phyloP scores from a whole-genome alignment of 1,140 invertebrate genomes.

The Cylas formicarius region DNA sequence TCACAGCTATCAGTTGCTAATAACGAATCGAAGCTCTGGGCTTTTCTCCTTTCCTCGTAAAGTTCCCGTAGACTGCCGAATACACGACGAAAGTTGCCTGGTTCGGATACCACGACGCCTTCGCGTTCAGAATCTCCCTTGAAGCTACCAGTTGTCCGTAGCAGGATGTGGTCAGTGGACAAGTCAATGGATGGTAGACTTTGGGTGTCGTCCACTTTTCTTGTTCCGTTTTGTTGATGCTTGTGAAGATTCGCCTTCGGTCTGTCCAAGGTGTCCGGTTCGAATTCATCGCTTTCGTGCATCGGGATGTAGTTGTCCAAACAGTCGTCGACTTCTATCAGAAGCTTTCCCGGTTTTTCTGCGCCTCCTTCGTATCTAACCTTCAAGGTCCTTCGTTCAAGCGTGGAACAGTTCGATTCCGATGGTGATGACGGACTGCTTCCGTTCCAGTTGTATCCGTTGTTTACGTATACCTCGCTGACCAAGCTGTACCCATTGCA shows the following conservation, averaged over 20 bases:
- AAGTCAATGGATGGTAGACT: too few species aligned
- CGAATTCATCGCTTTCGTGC: conserved; percentile 67
- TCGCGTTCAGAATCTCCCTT: conserved; percentile 41
- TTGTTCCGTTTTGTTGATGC: conserved; percentile 20
- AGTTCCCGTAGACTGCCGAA: conserved; percentile 66
- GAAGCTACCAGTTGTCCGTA: conserved; percentile 56
- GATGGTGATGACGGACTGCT: conserved; percentile 53
- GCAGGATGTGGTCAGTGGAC: conserved; percentile 49
- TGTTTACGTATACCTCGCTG: conserved; percentile 71
- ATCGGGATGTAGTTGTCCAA: conserved; percentile 60
- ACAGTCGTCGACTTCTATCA: conserved; percentile 72
- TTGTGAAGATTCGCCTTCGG: conserved; percentile 49
- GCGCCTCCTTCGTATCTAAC: conserved; percentile 49
- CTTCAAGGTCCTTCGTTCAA: conserved; percentile 48
- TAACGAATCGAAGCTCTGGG: conserved; percentile 29
- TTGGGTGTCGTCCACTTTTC: background rate
- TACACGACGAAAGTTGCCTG: conserved; percentile 40
- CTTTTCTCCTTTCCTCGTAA: conserved; percentile 53
- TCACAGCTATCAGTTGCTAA: conserved; percentile 23
- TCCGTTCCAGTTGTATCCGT: conserved; percentile 61
- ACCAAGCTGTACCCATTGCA: conserved; percentile 57
- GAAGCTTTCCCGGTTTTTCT: conserved; percentile 61
- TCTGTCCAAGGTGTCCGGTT: conserved; percentile 75
- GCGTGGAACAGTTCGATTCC: conserved; percentile 54
- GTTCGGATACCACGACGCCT: conserved; percentile 5